Evolutionary conservation across 92 coral and sea anemone genomes (phyloP).

Genomic region (Palythoa grandis): DNA sequence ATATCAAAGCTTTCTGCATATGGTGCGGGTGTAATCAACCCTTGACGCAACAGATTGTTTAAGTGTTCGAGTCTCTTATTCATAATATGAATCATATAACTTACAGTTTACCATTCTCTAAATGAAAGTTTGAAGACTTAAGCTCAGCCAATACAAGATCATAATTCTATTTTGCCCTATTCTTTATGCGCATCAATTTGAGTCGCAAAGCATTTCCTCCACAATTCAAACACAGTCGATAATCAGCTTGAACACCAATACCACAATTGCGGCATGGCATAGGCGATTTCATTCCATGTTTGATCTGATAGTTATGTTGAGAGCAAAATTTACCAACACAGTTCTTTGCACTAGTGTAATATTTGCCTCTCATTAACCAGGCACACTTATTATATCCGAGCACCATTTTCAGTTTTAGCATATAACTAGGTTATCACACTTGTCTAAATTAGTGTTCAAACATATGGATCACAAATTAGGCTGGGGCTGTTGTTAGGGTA

Average conservation of each 20-base stretch:
- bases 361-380: slow-evolving; percentile 23
- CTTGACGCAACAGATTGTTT: not conserved
- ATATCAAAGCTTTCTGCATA: slow-evolving; percentile 1
- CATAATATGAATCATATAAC: not conserved
- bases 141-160: slow-evolving; percentile 1
- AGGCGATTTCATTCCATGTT: slow-evolving; percentile 1
- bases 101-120: not conserved
- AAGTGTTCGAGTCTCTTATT: not conserved
- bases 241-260: not conserved
- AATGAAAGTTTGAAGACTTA: not conserved
- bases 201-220: slow-evolving; percentile 1
- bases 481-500: too few species aligned
- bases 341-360: slow-evolving; percentile 5
- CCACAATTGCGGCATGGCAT: slow-evolving; percentile 26
- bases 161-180: not conserved
- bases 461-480: too few species aligned
- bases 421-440: too few species aligned
- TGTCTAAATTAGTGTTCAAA: too few species aligned
- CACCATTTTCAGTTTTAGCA: too few species aligned
- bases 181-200: slow-evolving; percentile 6
- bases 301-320: slow-evolving; percentile 21
- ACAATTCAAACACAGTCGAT: slow-evolving; percentile 3
- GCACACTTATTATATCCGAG: slow-evolving; percentile 5
- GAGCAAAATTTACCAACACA: slow-evolving; percentile 10
- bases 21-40: not conserved